Evolutionary conservation across 2,113 vertebrate genomes (phyloP).

Genomic region (Hiodon alosoides): DNA sequence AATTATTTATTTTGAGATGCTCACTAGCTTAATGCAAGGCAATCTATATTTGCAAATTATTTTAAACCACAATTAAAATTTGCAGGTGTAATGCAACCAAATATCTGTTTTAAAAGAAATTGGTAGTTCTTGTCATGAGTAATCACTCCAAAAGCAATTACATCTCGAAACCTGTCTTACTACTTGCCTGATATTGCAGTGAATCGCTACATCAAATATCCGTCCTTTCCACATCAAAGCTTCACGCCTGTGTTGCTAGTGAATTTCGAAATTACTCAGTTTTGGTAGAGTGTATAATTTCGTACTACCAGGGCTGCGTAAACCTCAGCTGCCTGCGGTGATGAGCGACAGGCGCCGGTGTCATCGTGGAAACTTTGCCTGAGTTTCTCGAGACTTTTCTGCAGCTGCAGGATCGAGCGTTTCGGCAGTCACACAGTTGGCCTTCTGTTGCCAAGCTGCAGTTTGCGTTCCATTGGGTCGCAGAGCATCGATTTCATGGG

Average conservation of each 20-base stretch:
- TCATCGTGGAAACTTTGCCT: not conserved
- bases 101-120: not conserved
- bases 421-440: not conserved
- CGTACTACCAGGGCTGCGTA: not conserved
- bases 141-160: not conserved
- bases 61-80: no score
- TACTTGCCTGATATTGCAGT: constrained; percentile 30
- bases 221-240: constrained; percentile 63
- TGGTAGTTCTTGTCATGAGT: not conserved
- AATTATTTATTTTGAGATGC: no score
- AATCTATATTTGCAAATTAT: not conserved
- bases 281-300: constrained; percentile 9
- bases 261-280: constrained; percentile 59
- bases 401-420: no score
- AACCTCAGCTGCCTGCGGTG: constrained; percentile 3
- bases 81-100: not conserved
- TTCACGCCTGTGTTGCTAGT: constrained; percentile 32
- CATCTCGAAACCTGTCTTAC: constrained; percentile 23
- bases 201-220: constrained; percentile 17
- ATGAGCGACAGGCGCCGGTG: no score
- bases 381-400: not conserved
- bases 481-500: no score
- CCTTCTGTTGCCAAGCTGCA: no score
- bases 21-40: not conserved
- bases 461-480: no score